phyloP scores from a whole-genome alignment of 2,113 vertebrate species.

The Microtus richardsoni region DNA sequence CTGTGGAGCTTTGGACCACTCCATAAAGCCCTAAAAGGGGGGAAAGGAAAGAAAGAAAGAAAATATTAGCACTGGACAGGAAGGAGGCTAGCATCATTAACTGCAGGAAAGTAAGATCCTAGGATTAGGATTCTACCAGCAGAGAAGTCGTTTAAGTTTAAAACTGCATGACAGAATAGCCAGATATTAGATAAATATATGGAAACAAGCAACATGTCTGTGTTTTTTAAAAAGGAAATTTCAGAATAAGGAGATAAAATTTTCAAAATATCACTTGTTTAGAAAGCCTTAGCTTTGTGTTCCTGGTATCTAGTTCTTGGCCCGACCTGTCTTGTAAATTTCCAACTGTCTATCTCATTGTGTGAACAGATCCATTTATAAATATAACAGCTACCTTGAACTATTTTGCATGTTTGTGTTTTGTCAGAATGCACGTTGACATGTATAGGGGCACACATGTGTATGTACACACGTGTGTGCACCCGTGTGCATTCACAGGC shows the following conservation, averaged over 20 bases:
- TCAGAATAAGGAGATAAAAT: not conserved
- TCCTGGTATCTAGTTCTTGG: not conserved
- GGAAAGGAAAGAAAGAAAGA: not conserved
- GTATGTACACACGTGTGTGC: too few relatives aligned
- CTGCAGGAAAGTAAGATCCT: not conserved
- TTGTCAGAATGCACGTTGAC: not conserved
- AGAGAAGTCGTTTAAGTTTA: not conserved
- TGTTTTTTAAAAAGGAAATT: not conserved
- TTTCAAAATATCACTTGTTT: not conserved
- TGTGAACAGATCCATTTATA: not conserved
- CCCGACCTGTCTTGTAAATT: too few relatives aligned
- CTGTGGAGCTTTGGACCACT: slow-evolving; percentile 62
- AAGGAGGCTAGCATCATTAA: not conserved
- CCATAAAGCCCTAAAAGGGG: slow-evolving; percentile 67
- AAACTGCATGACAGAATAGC: not conserved
- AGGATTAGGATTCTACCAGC: too few relatives aligned
- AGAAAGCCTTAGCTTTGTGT: not conserved
- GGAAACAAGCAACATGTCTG: not conserved
- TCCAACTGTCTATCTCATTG: not conserved
- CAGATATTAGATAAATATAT: not conserved
- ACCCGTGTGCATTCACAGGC: too few relatives aligned
- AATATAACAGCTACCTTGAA: not conserved
- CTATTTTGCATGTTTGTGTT: not conserved
- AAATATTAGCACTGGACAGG: not conserved
- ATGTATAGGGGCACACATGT: not conserved